Evolutionary conservation across 2,113 vertebrate genomes (phyloP).

Genomic region (Carlito syrichta): DNA sequence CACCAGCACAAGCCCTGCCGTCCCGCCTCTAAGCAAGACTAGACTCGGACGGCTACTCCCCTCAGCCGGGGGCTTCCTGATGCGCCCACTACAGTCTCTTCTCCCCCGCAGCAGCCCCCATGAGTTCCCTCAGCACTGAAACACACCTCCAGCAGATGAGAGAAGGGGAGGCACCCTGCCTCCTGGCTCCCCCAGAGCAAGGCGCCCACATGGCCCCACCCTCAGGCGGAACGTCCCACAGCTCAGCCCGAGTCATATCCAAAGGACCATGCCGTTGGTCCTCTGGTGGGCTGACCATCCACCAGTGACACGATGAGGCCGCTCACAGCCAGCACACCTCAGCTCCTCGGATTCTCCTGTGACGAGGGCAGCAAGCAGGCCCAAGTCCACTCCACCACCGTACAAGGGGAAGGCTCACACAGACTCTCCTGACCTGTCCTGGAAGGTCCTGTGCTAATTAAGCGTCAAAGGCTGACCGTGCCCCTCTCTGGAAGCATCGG

Average conservation of each 20-base stretch:
- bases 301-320: no score
- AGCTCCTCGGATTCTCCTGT: no score
- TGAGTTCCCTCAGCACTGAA: not conserved
- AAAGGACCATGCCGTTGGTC: not conserved
- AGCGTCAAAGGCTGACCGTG: not conserved
- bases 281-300: no score
- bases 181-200: not conserved
- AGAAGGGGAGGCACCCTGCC: no score
- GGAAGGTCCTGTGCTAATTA: not conserved
- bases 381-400: not conserved
- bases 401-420: rapidly evolving
- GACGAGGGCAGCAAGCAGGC: no score
- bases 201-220: not conserved
- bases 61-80: not conserved
- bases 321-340: no score
- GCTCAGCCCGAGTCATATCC: not conserved
- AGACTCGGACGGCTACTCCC: not conserved
- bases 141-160: not conserved
- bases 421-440: not conserved
- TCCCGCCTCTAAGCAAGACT: not conserved
- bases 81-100: not conserved
- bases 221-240: rapidly evolving
- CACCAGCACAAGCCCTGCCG: not conserved
- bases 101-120: not conserved
- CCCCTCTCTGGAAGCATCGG: not conserved